Evolutionary conservation across 92 coral and sea anemone genomes (phyloP).

Genomic region (Zoanthus gigantus): DNA sequence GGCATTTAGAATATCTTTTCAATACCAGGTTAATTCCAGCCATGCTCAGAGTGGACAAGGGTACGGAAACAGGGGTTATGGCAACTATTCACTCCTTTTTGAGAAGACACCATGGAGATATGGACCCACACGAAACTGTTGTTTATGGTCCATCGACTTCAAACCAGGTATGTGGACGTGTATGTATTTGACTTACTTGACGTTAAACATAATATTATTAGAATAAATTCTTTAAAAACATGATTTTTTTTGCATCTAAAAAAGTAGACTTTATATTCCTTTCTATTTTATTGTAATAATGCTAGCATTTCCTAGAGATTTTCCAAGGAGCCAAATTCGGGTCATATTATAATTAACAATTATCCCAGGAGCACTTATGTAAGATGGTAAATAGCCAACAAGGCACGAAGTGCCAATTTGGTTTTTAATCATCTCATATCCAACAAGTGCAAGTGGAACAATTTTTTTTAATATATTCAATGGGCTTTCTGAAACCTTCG

Average conservation of each 20-base stretch:
- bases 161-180: slow-evolving; percentile 37
- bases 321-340: background rate
- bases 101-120: no score
- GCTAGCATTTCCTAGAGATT: background rate
- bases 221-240: slow-evolving; percentile 8
- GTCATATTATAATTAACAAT: slow-evolving; percentile 7
- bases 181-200: background rate
- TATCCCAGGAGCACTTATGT: background rate
- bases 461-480: background rate
- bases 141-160: slow-evolving; percentile 36
- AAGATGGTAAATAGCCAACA: background rate
- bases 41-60: no score
- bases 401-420: background rate
- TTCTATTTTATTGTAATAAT: background rate
- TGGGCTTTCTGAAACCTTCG: background rate
- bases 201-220: slow-evolving; percentile 19
- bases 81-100: no score
- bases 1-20: no score
- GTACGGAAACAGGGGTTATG: no score
- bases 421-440: background rate
- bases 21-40: no score
- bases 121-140: background rate
- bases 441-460: background rate
- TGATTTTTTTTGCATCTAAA: slow-evolving; percentile 5
- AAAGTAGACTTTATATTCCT: background rate